Evolutionary conservation across 2,888 invertebrate genomes (phyloP).

Genomic region (Ptilodon capucinus): DNA sequence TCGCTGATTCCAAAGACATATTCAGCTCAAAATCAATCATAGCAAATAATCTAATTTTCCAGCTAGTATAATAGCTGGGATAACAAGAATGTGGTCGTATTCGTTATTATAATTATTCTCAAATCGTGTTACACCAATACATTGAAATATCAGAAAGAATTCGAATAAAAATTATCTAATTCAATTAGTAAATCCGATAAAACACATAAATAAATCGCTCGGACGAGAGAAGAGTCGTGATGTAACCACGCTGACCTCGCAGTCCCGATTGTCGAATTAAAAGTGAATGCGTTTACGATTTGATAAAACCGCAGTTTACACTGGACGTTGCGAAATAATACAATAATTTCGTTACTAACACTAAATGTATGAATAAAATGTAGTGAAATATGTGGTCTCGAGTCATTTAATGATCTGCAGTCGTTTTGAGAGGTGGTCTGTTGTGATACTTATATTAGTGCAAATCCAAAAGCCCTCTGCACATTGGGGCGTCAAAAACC

Average conservation of each 20-base stretch:
- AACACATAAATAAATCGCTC: not conserved
- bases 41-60: too few relatives aligned
- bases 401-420: constrained; percentile 17
- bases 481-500: too few relatives aligned
- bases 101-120: too few relatives aligned
- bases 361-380: constrained; percentile 28
- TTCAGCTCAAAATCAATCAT: too few relatives aligned
- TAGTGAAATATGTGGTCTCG: constrained; percentile 13
- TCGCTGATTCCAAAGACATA: too few relatives aligned
- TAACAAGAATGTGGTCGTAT: too few relatives aligned
- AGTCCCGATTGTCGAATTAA: constrained; percentile 25
- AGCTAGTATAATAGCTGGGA: too few relatives aligned
- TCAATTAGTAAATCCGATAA: not conserved
- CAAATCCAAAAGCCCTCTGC: too few relatives aligned
- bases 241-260: constrained; percentile 33
- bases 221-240: constrained; percentile 34
- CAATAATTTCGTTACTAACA: constrained; percentile 24
- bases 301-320: constrained; percentile 38
- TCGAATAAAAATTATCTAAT: not conserved
- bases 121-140: not conserved
- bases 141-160: not conserved
- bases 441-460: not conserved
- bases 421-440: not conserved
- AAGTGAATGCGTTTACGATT: constrained; percentile 41
- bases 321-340: constrained; percentile 29